These are phyloP conservation scores for Drosophila helvetica DNA, from an alignment of 2,888 invertebrate species.

Conservation along the genomic window DNA sequence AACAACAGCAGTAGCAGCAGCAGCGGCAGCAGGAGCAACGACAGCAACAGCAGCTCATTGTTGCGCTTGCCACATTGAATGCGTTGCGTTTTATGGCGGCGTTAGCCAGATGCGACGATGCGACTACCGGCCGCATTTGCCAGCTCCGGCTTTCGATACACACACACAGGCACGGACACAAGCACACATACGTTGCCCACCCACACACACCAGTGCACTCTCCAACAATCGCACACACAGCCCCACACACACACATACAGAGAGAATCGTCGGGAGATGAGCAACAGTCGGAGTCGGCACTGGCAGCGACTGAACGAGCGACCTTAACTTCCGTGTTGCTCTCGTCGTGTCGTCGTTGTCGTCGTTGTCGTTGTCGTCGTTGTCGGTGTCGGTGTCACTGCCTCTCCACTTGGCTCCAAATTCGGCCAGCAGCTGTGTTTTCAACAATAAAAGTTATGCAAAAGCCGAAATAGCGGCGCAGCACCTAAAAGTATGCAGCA, in stretches of 20 bases:
- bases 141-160: slow-evolving; percentile 59
- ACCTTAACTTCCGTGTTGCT: slow-evolving; percentile 60
- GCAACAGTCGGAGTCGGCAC: slow-evolving; percentile 74
- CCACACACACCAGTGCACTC: slow-evolving; percentile 11
- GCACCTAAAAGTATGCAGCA: slow-evolving; percentile 69
- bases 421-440: slow-evolving; percentile 49
- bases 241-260: slow-evolving; percentile 24
- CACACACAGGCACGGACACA: slow-evolving; percentile 35
- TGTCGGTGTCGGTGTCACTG: slow-evolving; percentile 14
- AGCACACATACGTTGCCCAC: slow-evolving; percentile 33
- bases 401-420: slow-evolving; percentile 50
- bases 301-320: slow-evolving; percentile 43
- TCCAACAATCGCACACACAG: slow-evolving; percentile 12
- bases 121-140: slow-evolving; percentile 79
- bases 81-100: slow-evolving; percentile 79
- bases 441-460: slow-evolving; percentile 76
- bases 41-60: slow-evolving; percentile 70
- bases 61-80: slow-evolving; percentile 81
- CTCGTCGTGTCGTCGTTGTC: slow-evolving; percentile 37
- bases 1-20: slow-evolving; percentile 18
- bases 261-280: slow-evolving; percentile 61
- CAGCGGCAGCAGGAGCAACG: slow-evolving; percentile 33
- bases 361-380: not conserved
- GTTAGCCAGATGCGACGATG: slow-evolving; percentile 78
- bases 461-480: slow-evolving; percentile 64